Evolutionary conservation across 2,888 invertebrate species (phyloP).

Genomic region (Idaea straminata): DNA sequence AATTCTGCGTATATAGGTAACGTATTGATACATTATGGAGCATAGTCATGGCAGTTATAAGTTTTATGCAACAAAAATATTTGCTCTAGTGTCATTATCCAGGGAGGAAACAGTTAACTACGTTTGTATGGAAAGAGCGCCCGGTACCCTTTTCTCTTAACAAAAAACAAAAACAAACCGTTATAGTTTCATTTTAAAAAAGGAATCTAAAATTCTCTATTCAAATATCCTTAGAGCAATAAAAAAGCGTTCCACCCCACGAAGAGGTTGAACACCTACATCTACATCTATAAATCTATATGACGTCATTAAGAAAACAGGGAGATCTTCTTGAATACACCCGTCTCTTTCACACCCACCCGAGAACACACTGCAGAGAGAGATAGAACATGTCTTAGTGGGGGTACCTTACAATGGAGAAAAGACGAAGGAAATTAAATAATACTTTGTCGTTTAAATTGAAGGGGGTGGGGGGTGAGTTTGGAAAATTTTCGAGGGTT

Average conservation of each 20-base stretch:
- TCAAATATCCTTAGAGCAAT: constrained; percentile 28
- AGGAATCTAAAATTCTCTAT: constrained; percentile 18
- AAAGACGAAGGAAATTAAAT: constrained; percentile 78
- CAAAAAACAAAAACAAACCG: not conserved
- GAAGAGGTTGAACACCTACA: constrained; percentile 44
- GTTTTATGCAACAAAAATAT: too few relatives aligned
- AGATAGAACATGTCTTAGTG: constrained; percentile 59
- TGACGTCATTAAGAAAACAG: constrained; percentile 77
- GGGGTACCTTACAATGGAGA: constrained; percentile 72
- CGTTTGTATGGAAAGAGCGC: too few relatives aligned
- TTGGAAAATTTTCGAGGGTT: constrained; percentile 69
- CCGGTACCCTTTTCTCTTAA: too few relatives aligned
- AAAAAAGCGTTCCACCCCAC: constrained; percentile 61
- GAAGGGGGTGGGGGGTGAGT: constrained; percentile 62
- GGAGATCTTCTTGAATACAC: constrained; percentile 66
- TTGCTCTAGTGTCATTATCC: too few relatives aligned
- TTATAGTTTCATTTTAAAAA: not conserved
- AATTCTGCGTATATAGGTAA: too few relatives aligned
- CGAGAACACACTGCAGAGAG: constrained; percentile 43
- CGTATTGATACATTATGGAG: too few relatives aligned
- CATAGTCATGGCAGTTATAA: too few relatives aligned
- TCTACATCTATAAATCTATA: constrained; percentile 77
- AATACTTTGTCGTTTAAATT: constrained; percentile 79
- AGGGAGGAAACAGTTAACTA: too few relatives aligned
- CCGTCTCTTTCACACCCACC: constrained; percentile 52